phyloP scores from a whole-genome alignment of 2,797 vertebrate species.

The Thalassophryne amazonica region DNA sequence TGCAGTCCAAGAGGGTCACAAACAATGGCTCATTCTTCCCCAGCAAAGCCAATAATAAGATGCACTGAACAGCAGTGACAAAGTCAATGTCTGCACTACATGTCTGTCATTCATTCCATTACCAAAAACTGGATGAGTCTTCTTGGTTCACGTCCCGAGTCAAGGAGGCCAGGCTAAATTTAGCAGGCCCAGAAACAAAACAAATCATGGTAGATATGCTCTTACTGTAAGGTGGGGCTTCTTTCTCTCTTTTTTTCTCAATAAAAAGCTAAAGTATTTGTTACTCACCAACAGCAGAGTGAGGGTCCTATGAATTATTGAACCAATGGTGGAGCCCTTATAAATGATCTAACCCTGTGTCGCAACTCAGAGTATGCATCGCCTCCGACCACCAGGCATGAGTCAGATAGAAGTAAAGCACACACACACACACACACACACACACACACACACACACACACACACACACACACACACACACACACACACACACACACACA shows the following conservation, averaged over 20 bases:
- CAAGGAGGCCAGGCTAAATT: constrained; percentile 49
- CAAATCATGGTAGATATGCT: constrained; percentile 46
- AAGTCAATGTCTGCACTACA: constrained; percentile 8
- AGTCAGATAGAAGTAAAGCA: neutral
- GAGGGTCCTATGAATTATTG: constrained; percentile 81
- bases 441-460: constrained; percentile 1
- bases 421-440: neutral
- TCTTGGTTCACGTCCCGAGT: constrained; percentile 31
- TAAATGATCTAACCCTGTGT: constrained; percentile 81
- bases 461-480: neutral
- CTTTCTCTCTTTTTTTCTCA: neutral
- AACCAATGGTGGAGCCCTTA: constrained; percentile 75
- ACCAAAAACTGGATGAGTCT: constrained; percentile 35
- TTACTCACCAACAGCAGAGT: constrained; percentile 54
- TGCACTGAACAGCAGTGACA: constrained; percentile 35
- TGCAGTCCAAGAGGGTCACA: constrained; percentile 19
- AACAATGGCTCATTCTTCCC: constrained; percentile 43
- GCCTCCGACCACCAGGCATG: constrained; percentile 12
- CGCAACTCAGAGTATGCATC: constrained; percentile 36
- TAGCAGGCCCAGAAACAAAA: constrained; percentile 46
- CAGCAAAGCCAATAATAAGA: constrained; percentile 21
- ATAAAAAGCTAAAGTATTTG: constrained; percentile 52
- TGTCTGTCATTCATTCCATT: neutral
- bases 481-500: neutral
- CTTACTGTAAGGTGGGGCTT: too few species aligned